Conservation (phyloP, 2,113 vertebrate species). For the Pipra filicauda region DNA sequence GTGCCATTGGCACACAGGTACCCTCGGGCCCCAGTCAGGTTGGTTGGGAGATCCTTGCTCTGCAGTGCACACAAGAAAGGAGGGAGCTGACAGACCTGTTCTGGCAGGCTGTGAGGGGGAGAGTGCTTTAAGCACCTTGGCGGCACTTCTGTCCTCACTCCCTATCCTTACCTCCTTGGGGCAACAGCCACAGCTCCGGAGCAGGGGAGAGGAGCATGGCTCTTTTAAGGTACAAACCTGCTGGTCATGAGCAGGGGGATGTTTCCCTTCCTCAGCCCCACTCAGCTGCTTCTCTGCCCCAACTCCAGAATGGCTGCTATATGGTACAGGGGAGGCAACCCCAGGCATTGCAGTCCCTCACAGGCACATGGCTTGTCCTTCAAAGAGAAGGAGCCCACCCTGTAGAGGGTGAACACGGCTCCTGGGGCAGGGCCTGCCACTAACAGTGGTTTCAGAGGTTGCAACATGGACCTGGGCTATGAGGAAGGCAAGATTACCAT, state of each 20-base stretch:
- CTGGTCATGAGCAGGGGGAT: neutral
- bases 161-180: neutral
- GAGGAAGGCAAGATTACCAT: neutral
- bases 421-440: neutral
- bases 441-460: neutral
- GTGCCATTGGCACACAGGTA: neutral
- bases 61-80: fast-evolving
- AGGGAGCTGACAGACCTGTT: neutral
- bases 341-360: fast-evolving
- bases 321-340: neutral
- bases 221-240: neutral
- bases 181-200: neutral
- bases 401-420: fast-evolving
- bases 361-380: neutral
- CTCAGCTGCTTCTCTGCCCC: neutral
- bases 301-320: neutral
- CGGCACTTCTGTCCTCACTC: neutral
- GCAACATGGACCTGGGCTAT: neutral
- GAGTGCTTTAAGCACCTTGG: neutral
- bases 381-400: neutral
- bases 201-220: neutral
- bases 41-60: neutral
- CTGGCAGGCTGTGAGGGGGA: neutral
- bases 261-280: neutral
- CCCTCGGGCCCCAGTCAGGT: neutral